Evolutionary conservation across 2,888 invertebrate genomes (phyloP), one percentile per base, ranked within the genome.

Genomic region (Protodeltote pygarga): DNA sequence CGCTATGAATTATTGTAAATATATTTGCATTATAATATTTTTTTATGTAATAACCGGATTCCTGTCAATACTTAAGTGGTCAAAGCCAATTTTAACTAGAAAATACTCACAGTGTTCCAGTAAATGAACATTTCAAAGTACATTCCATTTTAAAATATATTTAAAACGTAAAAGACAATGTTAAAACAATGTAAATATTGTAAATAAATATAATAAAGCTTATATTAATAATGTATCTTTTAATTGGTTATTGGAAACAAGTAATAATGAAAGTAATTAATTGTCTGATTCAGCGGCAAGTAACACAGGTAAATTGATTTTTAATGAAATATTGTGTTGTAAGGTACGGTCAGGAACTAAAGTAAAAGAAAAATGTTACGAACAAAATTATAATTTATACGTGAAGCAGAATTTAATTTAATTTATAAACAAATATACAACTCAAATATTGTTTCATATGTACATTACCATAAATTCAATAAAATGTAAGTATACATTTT

Each of bases 131-230:
- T 49, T 63, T 49, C 58, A 44, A 9, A 3, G 5, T 23, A 44
- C 50, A 59, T 63, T 59, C 54, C 48, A 59, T 32, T 42, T 40
- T 40, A 46, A 10, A 28, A 46, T 24, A n/a, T n/a, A n/a, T n/a
- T n/a, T n/a, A n/a, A n/a, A n/a, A n/a, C n/a, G n/a, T n/a, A 20
- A 28, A 41, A 19, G 5, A 28, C 10, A 19, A 24, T 46, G 45
- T 38, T 23, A 15, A 23, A 14, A 31, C 6, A 16, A 3, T 64
- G 58, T 66, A 62, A 54, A 63, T 53, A 52, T 23, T 66, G 66
- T 62, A 62, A 52, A 62, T 50, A 64, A 3, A 32, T 14, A 20
- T 29, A 32, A 37, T 37, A 19, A 57, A 42, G 52, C 64, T 64
- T 67, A 38, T 46, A 45, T 29, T 34, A 10, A 28, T 20, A 40